Base-by-base conservation (phyloP, 2,797 vertebrate genomes). In the Linurgus olivaceus region DNA sequence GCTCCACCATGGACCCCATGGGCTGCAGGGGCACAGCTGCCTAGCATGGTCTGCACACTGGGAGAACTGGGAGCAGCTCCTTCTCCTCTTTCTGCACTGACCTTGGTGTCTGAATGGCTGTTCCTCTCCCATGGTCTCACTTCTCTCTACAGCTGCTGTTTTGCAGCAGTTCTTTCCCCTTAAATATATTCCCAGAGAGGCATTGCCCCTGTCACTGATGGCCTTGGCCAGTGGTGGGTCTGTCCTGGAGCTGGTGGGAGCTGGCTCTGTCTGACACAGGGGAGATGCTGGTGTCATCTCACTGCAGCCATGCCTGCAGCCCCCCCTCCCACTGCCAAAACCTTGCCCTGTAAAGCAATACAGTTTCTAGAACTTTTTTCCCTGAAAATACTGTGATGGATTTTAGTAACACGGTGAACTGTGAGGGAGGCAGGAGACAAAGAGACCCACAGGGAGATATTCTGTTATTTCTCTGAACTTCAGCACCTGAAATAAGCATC, bases 171-270 rank as follows among this genome's bases (percentile, higher is more conserved):
- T 62, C 58, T 65, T 47, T 13, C 12, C 5, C 45, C 21, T 74
- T 42, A 62, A 45, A 14, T 33, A 11, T 1, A 7, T 58, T 62
- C 54, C 17, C 52, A 13, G 3, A 5, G 65, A 66, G 23, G 18
- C 1, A 1, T 24, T 42, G 19, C 7, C 13, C 5, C 14, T 4
- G 1, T 3, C 0, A 0, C 26, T 42, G 45, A 17, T 3, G 6
- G n/a, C 14, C 47, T 79, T 48, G 37, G 33, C 24, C 38, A 42
- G 51, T 0, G 1, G 10, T 5, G 2, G 10, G 7, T 44, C 42
- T 4, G 1, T n/a, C 48, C 86, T 62, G 71, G 23, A 78, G 52
- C 31, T 20, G 2, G 9, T 4, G 13, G 25, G 55, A 35, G 16
- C 3, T 65, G 42, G 2, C n/a, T 77, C 42, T 33, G 9, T 31